phyloP scores from a whole-genome alignment of 2,113 vertebrate genomes.

The Fulica atra region DNA sequence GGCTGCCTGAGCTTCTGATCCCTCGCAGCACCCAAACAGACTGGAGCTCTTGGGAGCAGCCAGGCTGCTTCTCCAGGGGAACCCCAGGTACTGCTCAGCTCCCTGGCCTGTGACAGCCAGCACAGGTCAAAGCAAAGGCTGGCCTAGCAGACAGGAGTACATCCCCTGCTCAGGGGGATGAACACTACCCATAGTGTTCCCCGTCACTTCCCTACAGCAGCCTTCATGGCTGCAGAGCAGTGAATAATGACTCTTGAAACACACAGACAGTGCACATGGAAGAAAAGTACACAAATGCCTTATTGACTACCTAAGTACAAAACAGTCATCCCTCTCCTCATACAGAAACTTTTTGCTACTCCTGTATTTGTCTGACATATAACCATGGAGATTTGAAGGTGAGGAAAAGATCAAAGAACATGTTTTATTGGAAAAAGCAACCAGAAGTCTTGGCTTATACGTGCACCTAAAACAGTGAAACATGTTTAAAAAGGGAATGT shows the following conservation, averaged over 20 bases:
- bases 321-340: background rate
- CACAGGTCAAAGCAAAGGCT: background rate
- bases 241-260: background rate
- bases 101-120: background rate
- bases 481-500: background rate
- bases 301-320: background rate
- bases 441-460: background rate
- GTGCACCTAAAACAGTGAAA: background rate
- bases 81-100: background rate
- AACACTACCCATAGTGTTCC: accelerated
- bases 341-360: background rate
- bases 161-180: background rate
- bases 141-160: too few relatives aligned
- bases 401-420: background rate
- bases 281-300: background rate
- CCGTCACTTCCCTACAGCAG: background rate
- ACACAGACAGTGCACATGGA: background rate
- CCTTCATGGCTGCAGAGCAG: background rate
- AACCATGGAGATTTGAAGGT: background rate
- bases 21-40: accelerated
- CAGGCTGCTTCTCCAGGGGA: background rate
- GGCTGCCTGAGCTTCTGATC: background rate
- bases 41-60: background rate
- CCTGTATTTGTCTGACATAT: background rate
- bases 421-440: background rate